Percentiles rank a stretch among this genome's conserved stretches.
Conservation (phyloP, 2,888 invertebrate genomes). For the Orchestes rusci region DNA sequence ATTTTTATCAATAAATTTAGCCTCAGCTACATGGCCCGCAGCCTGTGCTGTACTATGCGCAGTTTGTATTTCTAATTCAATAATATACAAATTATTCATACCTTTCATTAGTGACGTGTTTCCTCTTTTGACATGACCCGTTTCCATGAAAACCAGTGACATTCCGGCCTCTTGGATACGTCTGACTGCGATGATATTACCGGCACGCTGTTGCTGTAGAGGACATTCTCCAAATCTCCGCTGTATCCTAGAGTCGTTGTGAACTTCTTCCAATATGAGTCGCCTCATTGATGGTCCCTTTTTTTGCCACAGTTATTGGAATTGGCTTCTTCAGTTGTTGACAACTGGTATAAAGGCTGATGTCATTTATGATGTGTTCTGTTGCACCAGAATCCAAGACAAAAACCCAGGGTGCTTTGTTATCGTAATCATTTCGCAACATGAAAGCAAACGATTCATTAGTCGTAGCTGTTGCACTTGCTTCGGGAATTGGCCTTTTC, state of each 20-base stretch:
- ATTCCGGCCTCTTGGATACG: slow-evolving; percentile 20
- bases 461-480: too few species aligned
- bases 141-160: slow-evolving; percentile 16
- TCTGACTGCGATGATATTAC: slow-evolving; percentile 26
- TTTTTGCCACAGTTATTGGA: slow-evolving; percentile 7
- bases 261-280: slow-evolving; percentile 30
- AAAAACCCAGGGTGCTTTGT: too few species aligned
- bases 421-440: too few species aligned
- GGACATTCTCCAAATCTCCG: slow-evolving; percentile 18
- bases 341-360: background rate
- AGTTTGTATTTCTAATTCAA: slow-evolving; percentile 12
- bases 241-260: slow-evolving; percentile 12
- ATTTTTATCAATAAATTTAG: too few species aligned
- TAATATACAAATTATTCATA: too few species aligned
- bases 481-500: too few species aligned
- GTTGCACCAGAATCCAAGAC: too few species aligned
- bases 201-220: slow-evolving; percentile 33
- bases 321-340: slow-evolving; percentile 7
- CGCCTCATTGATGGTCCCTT: slow-evolving; percentile 6
- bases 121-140: slow-evolving; percentile 10
- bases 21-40: too few species aligned
- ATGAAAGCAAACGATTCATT: too few species aligned
- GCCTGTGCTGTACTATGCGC: slow-evolving; percentile 5
- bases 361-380: too few species aligned
- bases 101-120: slow-evolving; percentile 12